Base-by-base conservation (phyloP, 2,113 vertebrate species). In the Aldabrachelys gigantea region DNA sequence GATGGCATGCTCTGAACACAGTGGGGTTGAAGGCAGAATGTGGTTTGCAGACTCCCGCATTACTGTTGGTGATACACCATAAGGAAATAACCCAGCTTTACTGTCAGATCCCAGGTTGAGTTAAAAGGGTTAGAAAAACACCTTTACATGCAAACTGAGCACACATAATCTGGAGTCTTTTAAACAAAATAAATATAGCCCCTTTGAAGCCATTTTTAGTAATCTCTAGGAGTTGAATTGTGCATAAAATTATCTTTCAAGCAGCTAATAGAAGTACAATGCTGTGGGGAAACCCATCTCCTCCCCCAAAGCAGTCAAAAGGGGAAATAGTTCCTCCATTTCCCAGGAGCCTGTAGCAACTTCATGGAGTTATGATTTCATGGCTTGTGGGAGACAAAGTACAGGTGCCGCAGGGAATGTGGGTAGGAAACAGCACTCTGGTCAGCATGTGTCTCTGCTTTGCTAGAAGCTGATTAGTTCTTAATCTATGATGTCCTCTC, bases 401-500 rank as follows among this genome's bases (percentile, higher is more conserved):
- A 21, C 19, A 72, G 65, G 85, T 91, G 82, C 92, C 8, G 92
- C 88, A 92, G 86, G 9, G 95, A 82, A 84, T 89, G 91, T 96
- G 96, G 84, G 82, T 82, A 95, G 75, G 82, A 79, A 91, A 79
- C 57, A 85, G 65, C 14, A 10, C 75, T 79, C 81, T 0, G 0
- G 53, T 79, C 65, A 10, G 17, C 19, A 0, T 50, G n/a, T 87
- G 6, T 82, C 79, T 88, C 91, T 92, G 89, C 75, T 92, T 95
- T 94, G 84, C 90, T 93, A 96, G 94, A 80, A 96, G 47, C 86
- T 75, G 94, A 96, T 94, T 93, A 96, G 84, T 78, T 93, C 89
- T 11, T 75, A 10, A 76, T 44, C 38, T 76, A 13, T 44, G 22
- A 25, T 25, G 13, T 78, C 22, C 54, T 89, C 90, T 44, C 84